A percentile compares a stretch with the other conserved stretches of the same genome.
Evolutionary conservation across 1,140 invertebrate genomes (phyloP).

Genomic region (Scaptomyza graminum): DNA sequence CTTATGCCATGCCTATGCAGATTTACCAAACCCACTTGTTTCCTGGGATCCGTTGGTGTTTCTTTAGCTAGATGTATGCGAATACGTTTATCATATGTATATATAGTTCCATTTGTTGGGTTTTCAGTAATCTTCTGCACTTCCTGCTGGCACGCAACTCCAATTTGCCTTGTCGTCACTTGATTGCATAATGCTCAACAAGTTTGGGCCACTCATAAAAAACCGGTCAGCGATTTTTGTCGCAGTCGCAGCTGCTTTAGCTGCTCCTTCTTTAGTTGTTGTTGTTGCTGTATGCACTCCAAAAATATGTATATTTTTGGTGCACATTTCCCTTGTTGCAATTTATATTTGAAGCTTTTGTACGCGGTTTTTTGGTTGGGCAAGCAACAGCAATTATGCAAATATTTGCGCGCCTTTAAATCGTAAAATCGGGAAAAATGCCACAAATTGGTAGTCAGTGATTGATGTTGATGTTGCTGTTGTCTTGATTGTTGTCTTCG

Average conservation of each 20-base stretch:
- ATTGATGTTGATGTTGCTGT: constrained; percentile 63
- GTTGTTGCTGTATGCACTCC: constrained; percentile 34
- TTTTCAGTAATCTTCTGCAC: constrained; percentile 46
- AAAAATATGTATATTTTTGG: constrained; percentile 58
- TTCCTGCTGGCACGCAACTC: constrained; percentile 78
- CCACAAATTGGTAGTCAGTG: constrained; percentile 69
- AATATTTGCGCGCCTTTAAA: constrained; percentile 73
- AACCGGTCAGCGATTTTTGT: constrained; percentile 62
- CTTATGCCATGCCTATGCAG: background rate
- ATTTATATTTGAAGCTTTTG: constrained; percentile 16
- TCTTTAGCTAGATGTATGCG: background rate
- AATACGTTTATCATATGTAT: background rate
- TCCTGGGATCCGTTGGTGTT: background rate
- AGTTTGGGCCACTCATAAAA: constrained; percentile 62
- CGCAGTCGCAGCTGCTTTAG: constrained; percentile 45
- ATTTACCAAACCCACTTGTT: background rate
- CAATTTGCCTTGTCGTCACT: constrained; percentile 78
- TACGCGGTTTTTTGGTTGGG: constrained; percentile 47
- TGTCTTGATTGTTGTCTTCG: background rate
- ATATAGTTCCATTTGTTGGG: constrained; percentile 45
- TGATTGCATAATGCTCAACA: constrained; percentile 71
- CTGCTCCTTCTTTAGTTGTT: background rate
- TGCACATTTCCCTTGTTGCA: constrained; percentile 54
- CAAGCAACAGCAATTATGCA: constrained; percentile 75
- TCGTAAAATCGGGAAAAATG: constrained; percentile 57